phyloP scores from a whole-genome alignment of 2,113 vertebrate genomes.

The Pedetes capensis region DNA sequence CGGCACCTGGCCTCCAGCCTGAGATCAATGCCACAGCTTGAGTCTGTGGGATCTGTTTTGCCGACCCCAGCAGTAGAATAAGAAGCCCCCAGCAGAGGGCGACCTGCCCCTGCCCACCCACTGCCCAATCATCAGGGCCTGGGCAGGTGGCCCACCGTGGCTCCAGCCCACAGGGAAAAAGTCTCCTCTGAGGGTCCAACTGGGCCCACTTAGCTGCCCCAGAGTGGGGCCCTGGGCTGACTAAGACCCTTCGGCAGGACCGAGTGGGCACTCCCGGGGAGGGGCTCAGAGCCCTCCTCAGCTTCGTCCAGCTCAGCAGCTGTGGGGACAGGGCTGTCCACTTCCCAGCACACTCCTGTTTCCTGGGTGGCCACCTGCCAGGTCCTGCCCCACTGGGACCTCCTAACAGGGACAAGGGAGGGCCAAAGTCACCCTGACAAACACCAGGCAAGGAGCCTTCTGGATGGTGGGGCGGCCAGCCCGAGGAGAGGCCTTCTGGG shows the following conservation, averaged over 20 bases:
- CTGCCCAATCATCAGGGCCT: background rate
- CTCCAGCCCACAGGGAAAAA: fast-evolving
- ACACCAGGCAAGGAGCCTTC: fast-evolving
- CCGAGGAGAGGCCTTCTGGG: fast-evolving
- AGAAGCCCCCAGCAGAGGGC: too few species aligned
- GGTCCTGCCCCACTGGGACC: too few species aligned
- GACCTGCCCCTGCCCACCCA: fast-evolving
- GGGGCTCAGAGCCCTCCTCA: background rate
- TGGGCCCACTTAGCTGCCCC: background rate
- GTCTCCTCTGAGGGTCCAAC: fast-evolving
- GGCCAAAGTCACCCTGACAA: background rate
- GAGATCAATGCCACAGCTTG: fast-evolving
- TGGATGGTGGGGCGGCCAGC: background rate
- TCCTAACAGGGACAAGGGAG: background rate
- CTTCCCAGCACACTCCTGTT: fast-evolving
- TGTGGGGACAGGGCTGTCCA: too few species aligned
- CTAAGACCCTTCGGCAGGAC: background rate
- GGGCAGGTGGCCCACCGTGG: fast-evolving
- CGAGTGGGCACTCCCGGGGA: background rate
- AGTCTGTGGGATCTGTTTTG: fast-evolving
- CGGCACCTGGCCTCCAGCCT: background rate
- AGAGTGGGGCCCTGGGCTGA: background rate
- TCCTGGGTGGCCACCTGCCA: background rate
- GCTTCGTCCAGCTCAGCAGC: background rate
- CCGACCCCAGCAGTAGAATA: too few species aligned